Percentiles rank a stretch among this genome's conserved stretches.
These are phyloP conservation scores for Hycleus cichorii DNA, from an alignment of 1,140 invertebrate species.

Conservation along the genomic window DNA sequence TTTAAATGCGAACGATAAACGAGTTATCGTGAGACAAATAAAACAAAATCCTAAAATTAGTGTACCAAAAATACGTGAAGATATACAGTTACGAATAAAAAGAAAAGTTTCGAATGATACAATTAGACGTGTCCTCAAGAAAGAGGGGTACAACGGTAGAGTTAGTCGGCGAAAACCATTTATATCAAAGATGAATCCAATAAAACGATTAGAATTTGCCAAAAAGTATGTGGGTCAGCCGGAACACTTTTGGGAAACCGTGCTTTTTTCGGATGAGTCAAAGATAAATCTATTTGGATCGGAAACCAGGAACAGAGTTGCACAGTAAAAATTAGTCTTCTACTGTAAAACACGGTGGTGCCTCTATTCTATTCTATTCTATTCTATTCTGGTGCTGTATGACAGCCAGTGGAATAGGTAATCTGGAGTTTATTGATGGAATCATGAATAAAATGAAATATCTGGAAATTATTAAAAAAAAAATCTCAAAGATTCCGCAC, in stretches of 20 bases:
- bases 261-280: slow-evolving; percentile 13
- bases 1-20: too few species aligned
- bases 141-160: slow-evolving; percentile 10
- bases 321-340: slow-evolving; percentile 5
- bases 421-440: slow-evolving; percentile 31
- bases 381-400: slow-evolving; percentile 39
- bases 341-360: slow-evolving; percentile 33
- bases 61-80: too few species aligned
- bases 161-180: slow-evolving; percentile 8
- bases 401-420: slow-evolving; percentile 27
- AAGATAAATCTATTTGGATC: slow-evolving; percentile 21
- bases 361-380: slow-evolving; percentile 34
- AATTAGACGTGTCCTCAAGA: slow-evolving; percentile 4
- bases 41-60: too few species aligned
- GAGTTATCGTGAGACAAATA: too few species aligned
- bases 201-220: slow-evolving; percentile 9
- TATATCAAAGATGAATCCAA: slow-evolving; percentile 9
- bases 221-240: background rate
- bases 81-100: too few species aligned
- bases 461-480: too few species aligned
- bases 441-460: slow-evolving; percentile 28
- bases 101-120: background rate
- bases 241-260: slow-evolving; percentile 11
- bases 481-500: too few species aligned
- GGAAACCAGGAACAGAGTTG: slow-evolving; percentile 1